Conservation (phyloP, 2,888 invertebrate species). For the Melolontha melolontha region DNA sequence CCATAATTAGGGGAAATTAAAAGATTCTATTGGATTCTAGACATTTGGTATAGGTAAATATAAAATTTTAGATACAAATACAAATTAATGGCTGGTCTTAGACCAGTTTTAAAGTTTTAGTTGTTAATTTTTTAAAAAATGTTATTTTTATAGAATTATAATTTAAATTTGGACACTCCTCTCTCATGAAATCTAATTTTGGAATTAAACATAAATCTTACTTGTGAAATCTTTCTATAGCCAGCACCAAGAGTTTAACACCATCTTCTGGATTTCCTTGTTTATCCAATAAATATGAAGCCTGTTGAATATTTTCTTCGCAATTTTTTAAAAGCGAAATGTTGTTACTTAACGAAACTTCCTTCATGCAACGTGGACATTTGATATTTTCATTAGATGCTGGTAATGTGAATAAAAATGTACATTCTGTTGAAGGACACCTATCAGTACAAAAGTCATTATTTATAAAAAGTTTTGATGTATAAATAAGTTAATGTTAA, state of each 20-base stretch:
- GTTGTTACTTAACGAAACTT: slow-evolving; percentile 65
- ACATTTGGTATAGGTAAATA: too few species aligned
- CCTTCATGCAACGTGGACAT: slow-evolving; percentile 69
- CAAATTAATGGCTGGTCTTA: too few species aligned
- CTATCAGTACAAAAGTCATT: slow-evolving; percentile 55
- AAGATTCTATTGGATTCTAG: too few species aligned
- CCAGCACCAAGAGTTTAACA: slow-evolving; percentile 68
- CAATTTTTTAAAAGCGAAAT: slow-evolving; percentile 65
- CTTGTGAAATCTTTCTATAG: slow-evolving; percentile 72
- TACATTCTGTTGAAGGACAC: slow-evolving; percentile 68
- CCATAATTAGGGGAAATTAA: too few species aligned
- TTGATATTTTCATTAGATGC: slow-evolving; percentile 62
- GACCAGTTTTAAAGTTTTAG: too few species aligned
- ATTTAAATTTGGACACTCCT: too few species aligned
- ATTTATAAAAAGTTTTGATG: too few species aligned
- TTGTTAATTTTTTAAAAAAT: too few species aligned
- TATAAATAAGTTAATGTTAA: too few species aligned
- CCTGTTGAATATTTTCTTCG: slow-evolving; percentile 67
- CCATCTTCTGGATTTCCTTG: slow-evolving; percentile 69
- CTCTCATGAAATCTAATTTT: too few species aligned
- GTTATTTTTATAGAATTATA: too few species aligned
- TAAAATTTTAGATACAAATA: too few species aligned
- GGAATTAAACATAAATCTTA: slow-evolving; percentile 47
- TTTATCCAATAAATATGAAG: slow-evolving; percentile 67
- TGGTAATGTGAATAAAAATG: slow-evolving; percentile 66